Percentiles rank a stretch among this genome's conserved stretches.
Conservation (phyloP, 2,888 invertebrate species). For the Gortyna flavago region DNA sequence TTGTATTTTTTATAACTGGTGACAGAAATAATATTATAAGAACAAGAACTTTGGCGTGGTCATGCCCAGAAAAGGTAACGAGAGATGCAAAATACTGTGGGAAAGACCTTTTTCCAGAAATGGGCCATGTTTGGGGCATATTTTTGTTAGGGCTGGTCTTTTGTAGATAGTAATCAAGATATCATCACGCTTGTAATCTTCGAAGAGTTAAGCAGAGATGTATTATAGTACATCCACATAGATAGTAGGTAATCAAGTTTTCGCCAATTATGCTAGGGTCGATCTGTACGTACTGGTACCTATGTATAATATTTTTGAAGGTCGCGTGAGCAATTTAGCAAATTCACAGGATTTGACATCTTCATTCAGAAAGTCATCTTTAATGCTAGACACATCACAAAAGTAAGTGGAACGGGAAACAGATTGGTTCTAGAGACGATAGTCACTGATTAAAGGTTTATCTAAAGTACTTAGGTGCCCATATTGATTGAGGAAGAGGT, state of each 20-base stretch:
- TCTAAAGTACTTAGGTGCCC: background rate
- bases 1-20: slow-evolving; percentile 8
- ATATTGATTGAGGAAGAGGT: background rate
- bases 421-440: background rate
- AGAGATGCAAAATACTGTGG: background rate
- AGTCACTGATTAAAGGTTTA: background rate
- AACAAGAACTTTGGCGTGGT: background rate
- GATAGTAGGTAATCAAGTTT: background rate
- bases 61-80: too few relatives aligned
- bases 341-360: background rate
- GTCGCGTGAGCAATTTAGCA: background rate
- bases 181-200: background rate
- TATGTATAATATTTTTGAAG: background rate
- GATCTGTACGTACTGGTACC: too few relatives aligned
- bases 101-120: background rate
- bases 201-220: background rate
- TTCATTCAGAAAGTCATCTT: background rate
- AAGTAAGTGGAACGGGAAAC: background rate
- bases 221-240: background rate
- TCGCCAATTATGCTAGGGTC: too few relatives aligned
- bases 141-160: background rate
- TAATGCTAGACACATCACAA: background rate
- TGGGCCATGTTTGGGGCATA: too few relatives aligned
- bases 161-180: background rate
- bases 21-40: background rate